Conservation (phyloP, 1,140 invertebrate genomes). For the Dinothrombium tinctorium region DNA sequence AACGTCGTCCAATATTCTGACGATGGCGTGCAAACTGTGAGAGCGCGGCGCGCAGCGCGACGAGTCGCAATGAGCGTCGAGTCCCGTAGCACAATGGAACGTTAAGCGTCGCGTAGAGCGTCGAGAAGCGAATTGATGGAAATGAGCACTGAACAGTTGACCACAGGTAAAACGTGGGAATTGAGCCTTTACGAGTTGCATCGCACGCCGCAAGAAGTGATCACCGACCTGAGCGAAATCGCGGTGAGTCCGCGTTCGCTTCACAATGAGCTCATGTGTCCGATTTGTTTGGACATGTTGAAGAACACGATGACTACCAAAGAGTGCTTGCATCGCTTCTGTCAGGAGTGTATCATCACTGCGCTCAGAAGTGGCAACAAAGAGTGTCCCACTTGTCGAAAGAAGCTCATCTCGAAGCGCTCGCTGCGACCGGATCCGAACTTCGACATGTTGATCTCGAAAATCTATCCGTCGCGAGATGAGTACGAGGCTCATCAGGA, state of each 20-base stretch:
- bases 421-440: slow-evolving; percentile 90
- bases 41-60: too few species aligned
- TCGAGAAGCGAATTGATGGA: too few species aligned
- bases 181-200: slow-evolving; percentile 84
- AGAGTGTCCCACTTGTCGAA: slow-evolving; percentile 96
- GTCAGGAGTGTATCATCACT: slow-evolving; percentile 94
- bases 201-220: slow-evolving; percentile 73
- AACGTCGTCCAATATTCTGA: too few species aligned
- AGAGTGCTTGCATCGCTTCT: slow-evolving; percentile 95
- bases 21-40: too few species aligned
- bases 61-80: too few species aligned
- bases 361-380: slow-evolving; percentile 93
- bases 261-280: slow-evolving; percentile 95
- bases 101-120: too few species aligned
- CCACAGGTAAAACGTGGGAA: slow-evolving; percentile 97
- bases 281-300: slow-evolving; percentile 96
- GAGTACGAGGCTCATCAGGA: slow-evolving; percentile 94
- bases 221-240: slow-evolving; percentile 82
- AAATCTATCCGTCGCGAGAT: slow-evolving; percentile 90
- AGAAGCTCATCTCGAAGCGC: slow-evolving; percentile 91
- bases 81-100: too few species aligned
- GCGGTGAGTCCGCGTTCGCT: slow-evolving; percentile 83
- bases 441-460: slow-evolving; percentile 89
- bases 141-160: too few species aligned
- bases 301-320: slow-evolving; percentile 99